These are phyloP conservation scores for Oreotragus oreotragus DNA, from an alignment of 2,113 vertebrate species.

Conservation along the genomic window DNA sequence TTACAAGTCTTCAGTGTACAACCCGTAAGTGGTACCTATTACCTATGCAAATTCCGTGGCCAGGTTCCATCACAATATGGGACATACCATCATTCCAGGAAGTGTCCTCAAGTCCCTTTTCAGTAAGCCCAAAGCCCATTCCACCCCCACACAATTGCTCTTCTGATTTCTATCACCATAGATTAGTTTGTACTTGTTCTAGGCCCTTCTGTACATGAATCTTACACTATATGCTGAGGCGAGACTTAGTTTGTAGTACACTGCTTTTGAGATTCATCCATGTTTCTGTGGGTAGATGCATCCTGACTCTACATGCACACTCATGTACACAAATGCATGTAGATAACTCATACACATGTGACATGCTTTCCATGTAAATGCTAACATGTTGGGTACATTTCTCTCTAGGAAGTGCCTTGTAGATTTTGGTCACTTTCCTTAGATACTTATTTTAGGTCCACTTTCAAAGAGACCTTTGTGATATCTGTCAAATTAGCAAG, in stretches of 20 bases:
- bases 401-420: not conserved
- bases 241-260: not conserved
- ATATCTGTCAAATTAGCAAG: not conserved
- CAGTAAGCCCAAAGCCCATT: not conserved
- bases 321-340: not conserved
- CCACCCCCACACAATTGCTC: not conserved
- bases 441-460: not conserved
- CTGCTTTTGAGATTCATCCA: not conserved
- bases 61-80: not conserved
- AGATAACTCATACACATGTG: not conserved
- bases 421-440: not conserved
- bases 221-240: not conserved
- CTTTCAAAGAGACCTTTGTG: not conserved
- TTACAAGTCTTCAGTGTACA: not conserved
- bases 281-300: not conserved
- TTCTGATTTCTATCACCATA: not conserved
- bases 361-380: not conserved
- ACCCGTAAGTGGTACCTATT: not conserved
- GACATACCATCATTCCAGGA: not conserved
- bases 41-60: not conserved
- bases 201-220: not conserved
- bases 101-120: not conserved
- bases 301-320: not conserved
- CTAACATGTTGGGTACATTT: not conserved
- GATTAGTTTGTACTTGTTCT: not conserved